These are phyloP conservation scores for Agonopterix alstromeriana DNA, from an alignment of 2,888 invertebrate species.

Conservation along the genomic window DNA sequence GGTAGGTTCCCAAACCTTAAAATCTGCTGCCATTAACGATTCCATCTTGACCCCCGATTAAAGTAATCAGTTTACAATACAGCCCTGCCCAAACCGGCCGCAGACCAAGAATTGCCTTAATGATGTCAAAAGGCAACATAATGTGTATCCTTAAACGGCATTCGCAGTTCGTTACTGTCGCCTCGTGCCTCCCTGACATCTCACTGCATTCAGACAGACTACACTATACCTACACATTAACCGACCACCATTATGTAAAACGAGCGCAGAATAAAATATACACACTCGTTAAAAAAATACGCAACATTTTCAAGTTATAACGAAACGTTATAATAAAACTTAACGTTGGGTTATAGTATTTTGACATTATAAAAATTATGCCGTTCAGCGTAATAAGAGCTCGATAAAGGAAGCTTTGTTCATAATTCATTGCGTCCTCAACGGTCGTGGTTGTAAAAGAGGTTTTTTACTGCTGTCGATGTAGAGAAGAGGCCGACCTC, in stretches of 20 bases:
- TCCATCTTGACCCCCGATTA: no score
- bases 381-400: slow-evolving; percentile 34
- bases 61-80: no score
- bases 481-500: slow-evolving; percentile 38
- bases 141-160: slow-evolving; percentile 58
- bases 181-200: slow-evolving; percentile 45
- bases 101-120: slow-evolving; percentile 41
- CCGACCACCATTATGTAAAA: slow-evolving; percentile 29
- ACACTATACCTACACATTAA: slow-evolving; percentile 22
- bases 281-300: slow-evolving; percentile 32
- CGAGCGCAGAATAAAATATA: slow-evolving; percentile 30
- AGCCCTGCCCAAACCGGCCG: slow-evolving; percentile 15
- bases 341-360: slow-evolving; percentile 7
- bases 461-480: slow-evolving; percentile 26
- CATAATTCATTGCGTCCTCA: slow-evolving; percentile 47
- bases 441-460: slow-evolving; percentile 33
- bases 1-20: no score
- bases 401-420: slow-evolving; percentile 36
- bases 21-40: no score
- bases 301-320: slow-evolving; percentile 16
- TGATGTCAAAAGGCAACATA: slow-evolving; percentile 71
- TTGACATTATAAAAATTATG: slow-evolving; percentile 42
- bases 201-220: slow-evolving; percentile 41
- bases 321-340: slow-evolving; percentile 22
- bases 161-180: slow-evolving; percentile 65